Base-by-base conservation (phyloP, 1,140 invertebrate genomes). In the Rhopalosiphum maidis region DNA sequence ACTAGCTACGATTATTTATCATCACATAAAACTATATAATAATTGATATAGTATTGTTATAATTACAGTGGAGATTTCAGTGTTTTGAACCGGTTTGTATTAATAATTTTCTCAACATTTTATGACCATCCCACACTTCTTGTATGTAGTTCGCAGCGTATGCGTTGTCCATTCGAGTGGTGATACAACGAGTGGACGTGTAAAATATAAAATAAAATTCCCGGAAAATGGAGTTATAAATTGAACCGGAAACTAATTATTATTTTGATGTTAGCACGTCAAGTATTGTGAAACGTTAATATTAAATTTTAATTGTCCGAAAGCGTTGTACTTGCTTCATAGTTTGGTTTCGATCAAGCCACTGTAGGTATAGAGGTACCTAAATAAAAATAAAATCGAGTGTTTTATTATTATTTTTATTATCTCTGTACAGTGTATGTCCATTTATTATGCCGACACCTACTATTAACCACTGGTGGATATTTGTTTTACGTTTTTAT, bases 401-500 rank as follows among this genome's bases (percentile, higher is more conserved):
- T 48, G 18, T 87, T 48, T 87, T 35, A 48, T 87, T 87, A 35
- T 85, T 23, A 35, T 85, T 41, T 85, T 85, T 85, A 85, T 85
- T 85, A 85, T 41, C 37, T 25, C 41, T 43, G 1, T 41, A 46
- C 3, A 41, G 41, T 41, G 41, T 41, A 41, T 46, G n/a, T 3
- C 25, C 23, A 86, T 86, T 88, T 88, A 51, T 88, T 88, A 88
- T 48, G n/a, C 46, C 30, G 21, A 88, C n/a, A 37, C n/a, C 46
- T 23, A 88, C 15, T 86, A 86, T 86, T 43, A 86, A 86, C 37
- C 83, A 43, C 37, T 3, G 23, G 41, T 86, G 23, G 85, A 86
- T n/a, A 18, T 87, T 87, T 48, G 48, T 87, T 87, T 87, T 87
- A 51, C 43, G 86, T 87, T 48, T 85, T 51, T 48, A 87, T 87